Percentiles rank a stretch among this genome's conserved stretches.
These are phyloP conservation scores for Slavum lentiscoides DNA, from an alignment of 2,888 invertebrate genomes.

Conservation along the genomic window DNA sequence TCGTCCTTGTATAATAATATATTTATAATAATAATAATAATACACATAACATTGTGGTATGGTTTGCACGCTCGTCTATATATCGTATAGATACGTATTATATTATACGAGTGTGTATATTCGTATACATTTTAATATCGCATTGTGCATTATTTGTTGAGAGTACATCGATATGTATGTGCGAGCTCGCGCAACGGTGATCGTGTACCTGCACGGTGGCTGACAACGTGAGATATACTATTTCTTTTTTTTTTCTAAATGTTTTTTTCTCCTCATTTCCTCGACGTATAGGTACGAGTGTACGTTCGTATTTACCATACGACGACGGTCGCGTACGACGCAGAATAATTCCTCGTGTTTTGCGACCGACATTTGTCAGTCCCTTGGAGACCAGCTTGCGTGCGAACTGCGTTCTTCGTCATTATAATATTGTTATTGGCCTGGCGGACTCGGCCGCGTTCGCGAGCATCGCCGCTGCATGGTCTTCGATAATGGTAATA, in stretches of 20 bases:
- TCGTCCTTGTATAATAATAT: constrained; percentile 25
- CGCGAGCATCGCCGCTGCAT: too few species aligned
- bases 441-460: too few species aligned
- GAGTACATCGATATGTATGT: neutral
- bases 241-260: neutral
- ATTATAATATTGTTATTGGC: too few species aligned
- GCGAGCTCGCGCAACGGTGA: neutral
- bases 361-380: constrained; percentile 42
- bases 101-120: neutral
- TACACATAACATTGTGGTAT: neutral
- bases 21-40: constrained; percentile 1
- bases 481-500: too few species aligned
- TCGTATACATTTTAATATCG: constrained; percentile 40
- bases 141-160: constrained; percentile 51
- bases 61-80: constrained; percentile 31
- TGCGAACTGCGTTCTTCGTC: constrained; percentile 11
- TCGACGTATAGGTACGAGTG: neutral
- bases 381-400: neutral
- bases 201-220: constrained; percentile 48
- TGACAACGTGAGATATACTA: constrained; percentile 52
- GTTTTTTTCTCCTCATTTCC: neutral
- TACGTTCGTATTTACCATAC: neutral
- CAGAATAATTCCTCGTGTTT: neutral
- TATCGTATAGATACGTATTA: constrained; percentile 30
- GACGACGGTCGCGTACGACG: neutral